Evolutionary conservation across 2,888 invertebrate species (phyloP).

Genomic region (Rotaria socialis): DNA sequence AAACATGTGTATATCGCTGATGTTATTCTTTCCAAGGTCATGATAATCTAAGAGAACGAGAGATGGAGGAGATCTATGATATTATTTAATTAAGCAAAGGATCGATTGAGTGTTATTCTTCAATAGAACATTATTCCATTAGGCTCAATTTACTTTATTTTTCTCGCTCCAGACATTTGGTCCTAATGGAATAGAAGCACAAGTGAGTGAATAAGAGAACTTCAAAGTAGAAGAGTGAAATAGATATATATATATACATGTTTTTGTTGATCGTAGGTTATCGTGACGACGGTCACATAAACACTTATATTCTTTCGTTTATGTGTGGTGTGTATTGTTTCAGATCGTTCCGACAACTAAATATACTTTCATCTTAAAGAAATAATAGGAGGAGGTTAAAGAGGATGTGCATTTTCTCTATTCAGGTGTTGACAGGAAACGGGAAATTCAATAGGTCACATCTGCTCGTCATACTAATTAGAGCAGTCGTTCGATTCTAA

Average conservation of each 20-base stretch:
- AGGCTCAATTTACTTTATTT: constrained; percentile 12
- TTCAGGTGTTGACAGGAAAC: constrained; percentile 21
- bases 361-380: neutral
- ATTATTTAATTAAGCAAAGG: constrained; percentile 2
- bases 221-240: constrained; percentile 6
- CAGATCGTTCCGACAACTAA: neutral
- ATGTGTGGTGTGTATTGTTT: neutral
- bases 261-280: neutral
- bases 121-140: constrained; percentile 2
- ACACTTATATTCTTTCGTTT: neutral
- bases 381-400: neutral
- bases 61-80: neutral
- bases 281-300: constrained; percentile 11
- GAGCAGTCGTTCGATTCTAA: neutral
- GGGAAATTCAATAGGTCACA: neutral
- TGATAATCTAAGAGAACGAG: neutral
- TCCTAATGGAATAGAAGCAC: neutral
- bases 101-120: neutral
- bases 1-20: neutral
- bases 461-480: neutral
- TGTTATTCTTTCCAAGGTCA: constrained; percentile 8
- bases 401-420: neutral
- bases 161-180: neutral
- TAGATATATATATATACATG: neutral
- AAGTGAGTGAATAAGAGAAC: neutral